Conservation (phyloP, 2,888 invertebrate species). For the Diarsia rubi region DNA sequence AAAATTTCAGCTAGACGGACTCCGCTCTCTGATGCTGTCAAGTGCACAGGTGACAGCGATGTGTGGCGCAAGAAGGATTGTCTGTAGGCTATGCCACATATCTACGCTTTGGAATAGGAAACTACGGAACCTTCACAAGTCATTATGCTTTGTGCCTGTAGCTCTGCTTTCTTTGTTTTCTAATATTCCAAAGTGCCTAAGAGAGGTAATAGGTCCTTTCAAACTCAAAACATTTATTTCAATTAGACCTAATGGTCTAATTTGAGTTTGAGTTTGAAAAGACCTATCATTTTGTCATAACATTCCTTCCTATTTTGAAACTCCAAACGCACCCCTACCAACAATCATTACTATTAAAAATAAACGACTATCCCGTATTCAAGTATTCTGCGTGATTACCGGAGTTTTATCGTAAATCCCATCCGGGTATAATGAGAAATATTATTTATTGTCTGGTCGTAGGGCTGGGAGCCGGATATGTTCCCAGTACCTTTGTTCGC, state of each 20-base stretch:
- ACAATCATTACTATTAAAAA: slow-evolving; percentile 58
- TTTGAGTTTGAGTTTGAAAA: too few relatives aligned
- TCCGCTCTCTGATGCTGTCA: background rate
- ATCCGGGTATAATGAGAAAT: slow-evolving; percentile 83
- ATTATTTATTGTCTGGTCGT: slow-evolving; percentile 81
- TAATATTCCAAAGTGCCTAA: too few relatives aligned
- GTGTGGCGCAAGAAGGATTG: too few relatives aligned
- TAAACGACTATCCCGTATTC: slow-evolving; percentile 59
- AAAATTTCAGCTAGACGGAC: background rate
- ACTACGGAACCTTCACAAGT: too few relatives aligned
- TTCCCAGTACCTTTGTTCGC: slow-evolving; percentile 38
- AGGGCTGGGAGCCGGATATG: slow-evolving; percentile 52
- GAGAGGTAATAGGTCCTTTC: too few relatives aligned
- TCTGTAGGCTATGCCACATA: background rate
- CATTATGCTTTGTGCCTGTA: too few relatives aligned
- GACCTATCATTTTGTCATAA: background rate
- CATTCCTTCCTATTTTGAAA: background rate
- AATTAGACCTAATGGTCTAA: too few relatives aligned
- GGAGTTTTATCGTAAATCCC: slow-evolving; percentile 75
- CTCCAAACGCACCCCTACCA: background rate
- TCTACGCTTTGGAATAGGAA: too few relatives aligned
- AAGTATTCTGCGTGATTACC: slow-evolving; percentile 70
- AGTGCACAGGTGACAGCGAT: background rate
- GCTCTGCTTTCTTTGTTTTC: too few relatives aligned
- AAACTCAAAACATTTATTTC: too few relatives aligned